Evolutionary conservation across 2,113 vertebrate genomes (phyloP), one percentile per base, ranked within the genome.

Genomic region (Cinclus mexicanus): DNA sequence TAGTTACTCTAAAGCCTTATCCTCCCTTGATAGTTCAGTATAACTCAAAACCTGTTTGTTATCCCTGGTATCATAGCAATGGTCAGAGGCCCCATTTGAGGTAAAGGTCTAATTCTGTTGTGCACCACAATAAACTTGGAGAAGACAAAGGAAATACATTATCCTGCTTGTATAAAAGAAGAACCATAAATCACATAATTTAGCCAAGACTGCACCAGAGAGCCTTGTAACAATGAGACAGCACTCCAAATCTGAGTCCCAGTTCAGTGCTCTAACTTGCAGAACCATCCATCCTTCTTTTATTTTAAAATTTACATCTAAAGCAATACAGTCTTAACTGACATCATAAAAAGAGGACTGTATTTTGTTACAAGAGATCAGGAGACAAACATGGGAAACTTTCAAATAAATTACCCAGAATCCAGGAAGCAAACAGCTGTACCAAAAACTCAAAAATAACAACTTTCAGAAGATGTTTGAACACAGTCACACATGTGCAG

Each of bases 21-120:
- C 20, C n/a, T 87, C 88, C 76, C 79, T 87, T 81, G 65, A 49
- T 82, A 71, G 41, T 12, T 84, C 44, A 26, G 41, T 78, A 82
- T 42, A 87, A 82, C n/a, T 78, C 31, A 71, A 95, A 84, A 82
- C 18, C 53, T 76, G 47, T 86, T 90, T 92, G 79, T 87, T 87
- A 89, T 53, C 86, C 57, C 21, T 39, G 41, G 76, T 94, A 87
- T 53, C 72, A 89, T 16, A 93, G 88, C 76, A 71, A 78, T 90
- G 55, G 55, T 55, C 44, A 90, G 64, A 89, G 83, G 88, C 65
- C 57, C 35, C 12, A 11, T 26, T 17, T 59, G 67, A 94, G 33
- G 75, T 21, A 91, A 91, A 44, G 75, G 65, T 59, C 55, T 57
- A 61, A 74, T 52, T 76, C 68, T 44, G 26, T 11, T 63, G 35